Base-by-base conservation (phyloP, 2,888 invertebrate genomes). In the Athetis lepigone region DNA sequence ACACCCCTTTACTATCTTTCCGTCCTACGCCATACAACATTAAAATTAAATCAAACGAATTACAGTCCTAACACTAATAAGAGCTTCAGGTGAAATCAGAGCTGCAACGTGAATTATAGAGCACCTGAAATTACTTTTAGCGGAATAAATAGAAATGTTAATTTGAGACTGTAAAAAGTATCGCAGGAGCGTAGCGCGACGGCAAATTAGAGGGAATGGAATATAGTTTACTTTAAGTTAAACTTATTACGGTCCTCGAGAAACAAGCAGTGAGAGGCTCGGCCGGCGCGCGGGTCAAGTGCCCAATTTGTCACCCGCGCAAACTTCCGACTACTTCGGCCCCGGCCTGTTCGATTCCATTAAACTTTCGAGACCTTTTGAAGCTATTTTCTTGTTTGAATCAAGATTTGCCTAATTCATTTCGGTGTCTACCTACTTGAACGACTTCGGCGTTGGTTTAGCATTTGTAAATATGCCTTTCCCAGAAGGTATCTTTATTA, bases 141-240 rank as follows among this genome's bases (percentile, higher is more conserved):
- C 47, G 47, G 61, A 74, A 70, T 81, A 80, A 81, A 83, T 70
- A 85, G 81, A 85, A 83, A 81, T 84, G 86, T 86, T 90, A 90
- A 91, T 91, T 89, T 84, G 85, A 85, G 79, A 86, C 86, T 82
- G 82, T 82, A 89, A 90, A 92, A 92, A 90, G 85, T 90, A 86
- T 84, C 82, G 82, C 82, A 82, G 82, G 81, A 79, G 79, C 79
- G 85, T 80, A 86, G 84, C 83, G 81, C 84, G 86, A 88, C 89
- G 84, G 89, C 90, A 93, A 94, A 95, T 94, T 94, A 94, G 90
- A 93, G 91, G 92, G 88, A 92, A 92, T 90, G 91, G 94, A 93
- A 94, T 94, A 94, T 94, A 95, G 95, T 95, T 95, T 94, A 94
- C 92, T 94, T 94, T 88, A 94, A 94, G 93, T 94, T 94, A 93